Percentiles rank a stretch among this genome's conserved stretches.
Evolutionary conservation across 2,888 invertebrate species (phyloP).

Genomic region (Calliopum simillimum): DNA sequence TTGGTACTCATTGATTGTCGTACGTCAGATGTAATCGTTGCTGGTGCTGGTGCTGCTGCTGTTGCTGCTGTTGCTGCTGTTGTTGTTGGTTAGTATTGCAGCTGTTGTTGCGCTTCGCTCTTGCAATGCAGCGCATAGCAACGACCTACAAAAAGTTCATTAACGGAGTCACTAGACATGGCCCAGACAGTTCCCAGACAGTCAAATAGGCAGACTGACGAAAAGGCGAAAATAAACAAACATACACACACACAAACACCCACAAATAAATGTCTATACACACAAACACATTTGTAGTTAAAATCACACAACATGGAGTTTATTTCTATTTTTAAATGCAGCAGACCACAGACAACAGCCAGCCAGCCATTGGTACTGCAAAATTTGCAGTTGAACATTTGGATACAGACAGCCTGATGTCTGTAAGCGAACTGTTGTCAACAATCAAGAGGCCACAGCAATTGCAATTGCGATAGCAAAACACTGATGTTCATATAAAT

Average conservation of each 20-base stretch:
- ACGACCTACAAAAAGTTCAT: conserved; percentile 69
- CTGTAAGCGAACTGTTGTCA: no score
- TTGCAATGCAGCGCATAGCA: conserved; percentile 55
- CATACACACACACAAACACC: conserved; percentile 11
- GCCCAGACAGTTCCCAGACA: conserved; percentile 67
- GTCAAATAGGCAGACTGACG: conserved; percentile 51
- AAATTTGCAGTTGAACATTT: no score
- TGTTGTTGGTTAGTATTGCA: conserved; percentile 13
- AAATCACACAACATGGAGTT: conserved; percentile 35
- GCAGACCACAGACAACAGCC: conserved; percentile 40
- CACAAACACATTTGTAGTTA: conserved; percentile 39
- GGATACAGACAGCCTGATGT: no score
- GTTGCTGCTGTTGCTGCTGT: background rate
- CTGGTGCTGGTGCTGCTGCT: background rate
- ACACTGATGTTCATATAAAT: no score
- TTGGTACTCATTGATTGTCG: no score
- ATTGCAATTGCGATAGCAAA: no score
- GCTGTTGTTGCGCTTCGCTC: conserved; percentile 4
- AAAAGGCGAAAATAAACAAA: conserved; percentile 38
- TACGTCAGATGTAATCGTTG: no score
- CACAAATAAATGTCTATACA: conserved; percentile 29
- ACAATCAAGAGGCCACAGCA: no score
- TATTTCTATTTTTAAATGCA: conserved; percentile 40
- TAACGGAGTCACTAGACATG: conserved; percentile 67
- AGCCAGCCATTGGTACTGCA: no score